These are phyloP conservation scores for Pogonocherus hispidulus DNA, from an alignment of 2,888 invertebrate species.

Conservation along the genomic window DNA sequence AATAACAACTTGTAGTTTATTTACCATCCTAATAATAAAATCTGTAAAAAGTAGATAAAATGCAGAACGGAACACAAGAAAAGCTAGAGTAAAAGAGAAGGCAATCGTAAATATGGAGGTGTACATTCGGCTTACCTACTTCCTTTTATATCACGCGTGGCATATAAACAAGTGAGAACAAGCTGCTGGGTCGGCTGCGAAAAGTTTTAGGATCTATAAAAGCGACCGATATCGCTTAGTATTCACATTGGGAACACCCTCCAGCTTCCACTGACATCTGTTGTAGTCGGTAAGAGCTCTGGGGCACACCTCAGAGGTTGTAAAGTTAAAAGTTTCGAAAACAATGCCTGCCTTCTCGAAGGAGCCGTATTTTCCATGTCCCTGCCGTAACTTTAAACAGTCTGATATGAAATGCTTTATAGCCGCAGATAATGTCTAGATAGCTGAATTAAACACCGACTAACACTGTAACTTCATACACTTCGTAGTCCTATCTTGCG, in stretches of 20 bases:
- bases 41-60: conserved; percentile 14
- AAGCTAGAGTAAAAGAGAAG: conserved; percentile 13
- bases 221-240: conserved; percentile 55
- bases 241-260: conserved; percentile 54
- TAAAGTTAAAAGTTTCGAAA: conserved; percentile 49
- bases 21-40: conserved; percentile 1
- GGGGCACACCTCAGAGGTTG: conserved; percentile 45
- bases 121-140: conserved; percentile 15
- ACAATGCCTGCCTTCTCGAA: conserved; percentile 42
- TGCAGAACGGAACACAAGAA: background rate
- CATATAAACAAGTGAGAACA: conserved; percentile 19
- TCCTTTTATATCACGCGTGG: conserved; percentile 27
- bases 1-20: conserved; percentile 2
- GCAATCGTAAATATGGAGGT: conserved; percentile 15
- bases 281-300: conserved; percentile 47
- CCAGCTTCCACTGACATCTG: conserved; percentile 55
- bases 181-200: conserved; percentile 30
- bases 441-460: conserved; percentile 27
- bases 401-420: conserved; percentile 37
- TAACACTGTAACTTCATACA: conserved; percentile 27
- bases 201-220: conserved; percentile 57
- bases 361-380: conserved; percentile 49
- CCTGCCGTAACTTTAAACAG: conserved; percentile 28
- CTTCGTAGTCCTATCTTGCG: conserved; percentile 32
- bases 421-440: conserved; percentile 29